Evolutionary conservation across 2,113 vertebrate species (phyloP).

Genomic region (Clarias batrachus): DNA sequence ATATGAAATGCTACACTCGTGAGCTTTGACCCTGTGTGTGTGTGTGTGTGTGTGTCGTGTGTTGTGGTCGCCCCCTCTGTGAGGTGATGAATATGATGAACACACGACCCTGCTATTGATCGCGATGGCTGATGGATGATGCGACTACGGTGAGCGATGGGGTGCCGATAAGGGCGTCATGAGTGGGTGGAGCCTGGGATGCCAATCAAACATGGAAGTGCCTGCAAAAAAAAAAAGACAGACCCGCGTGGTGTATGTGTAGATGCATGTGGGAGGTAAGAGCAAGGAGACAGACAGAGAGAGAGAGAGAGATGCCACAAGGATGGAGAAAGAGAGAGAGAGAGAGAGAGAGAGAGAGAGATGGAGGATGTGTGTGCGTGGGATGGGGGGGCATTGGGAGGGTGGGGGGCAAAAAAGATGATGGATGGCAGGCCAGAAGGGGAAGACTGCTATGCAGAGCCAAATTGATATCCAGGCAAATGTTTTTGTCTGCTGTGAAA

Average conservation of each 20-base stretch:
- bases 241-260: conserved; percentile 53
- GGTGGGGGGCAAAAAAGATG: conserved; percentile 76
- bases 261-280: conserved; percentile 42
- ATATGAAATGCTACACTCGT: neutral
- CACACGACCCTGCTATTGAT: conserved; percentile 88
- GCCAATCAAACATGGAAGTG: conserved; percentile 72
- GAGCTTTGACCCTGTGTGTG: conserved; percentile 46
- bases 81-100: conserved; percentile 61
- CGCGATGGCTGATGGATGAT: conserved; percentile 80
- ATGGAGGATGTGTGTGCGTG: neutral
- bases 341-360: conserved; percentile 34
- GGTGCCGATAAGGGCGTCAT: conserved; percentile 80
- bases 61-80: conserved; percentile 56
- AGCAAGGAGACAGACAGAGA: neutral
- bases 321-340: conserved; percentile 6
- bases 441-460: conserved; percentile 82
- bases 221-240: conserved; percentile 24
- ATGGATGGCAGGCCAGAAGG: conserved; percentile 95
- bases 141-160: conserved; percentile 83
- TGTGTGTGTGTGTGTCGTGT: conserved; percentile 12
- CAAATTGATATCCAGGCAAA: conserved; percentile 98
- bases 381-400: no score
- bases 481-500: conserved; percentile 99
- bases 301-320: conserved; percentile 32
- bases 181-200: conserved; percentile 71